These are phyloP conservation scores for Ericerus pela DNA, from an alignment of 1,140 invertebrate genomes.

Conservation along the genomic window DNA sequence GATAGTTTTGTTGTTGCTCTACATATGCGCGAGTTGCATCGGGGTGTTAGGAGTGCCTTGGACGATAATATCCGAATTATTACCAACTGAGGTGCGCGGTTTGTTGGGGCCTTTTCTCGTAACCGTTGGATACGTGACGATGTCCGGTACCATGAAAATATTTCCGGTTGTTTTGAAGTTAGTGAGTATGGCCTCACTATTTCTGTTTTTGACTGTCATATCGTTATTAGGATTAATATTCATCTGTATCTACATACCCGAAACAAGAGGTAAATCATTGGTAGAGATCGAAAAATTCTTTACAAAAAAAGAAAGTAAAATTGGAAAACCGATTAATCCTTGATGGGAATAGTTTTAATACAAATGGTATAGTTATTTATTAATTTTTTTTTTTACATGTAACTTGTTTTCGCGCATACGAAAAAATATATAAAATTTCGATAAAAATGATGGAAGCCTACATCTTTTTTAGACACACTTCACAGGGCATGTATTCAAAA, in stretches of 20 bases:
- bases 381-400: too few species aligned
- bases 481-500: too few species aligned
- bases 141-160: not conserved
- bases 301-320: not conserved
- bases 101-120: not conserved
- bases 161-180: not conserved
- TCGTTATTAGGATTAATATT: not conserved
- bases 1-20: not conserved
- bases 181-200: not conserved
- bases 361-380: too few species aligned
- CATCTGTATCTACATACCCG: not conserved
- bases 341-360: too few species aligned
- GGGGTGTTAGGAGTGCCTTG: not conserved
- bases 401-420: too few species aligned
- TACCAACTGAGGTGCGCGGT: not conserved
- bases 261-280: not conserved
- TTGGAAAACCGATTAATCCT: too few species aligned
- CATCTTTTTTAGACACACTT: too few species aligned
- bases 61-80: slow-evolving; percentile 2
- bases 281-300: not conserved
- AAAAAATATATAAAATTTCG: too few species aligned
- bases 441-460: too few species aligned
- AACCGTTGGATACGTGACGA: not conserved
- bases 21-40: not conserved
- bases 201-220: not conserved